Base-by-base conservation (phyloP, 2,888 invertebrate species). In the Pyrocoelia pectoralis region DNA sequence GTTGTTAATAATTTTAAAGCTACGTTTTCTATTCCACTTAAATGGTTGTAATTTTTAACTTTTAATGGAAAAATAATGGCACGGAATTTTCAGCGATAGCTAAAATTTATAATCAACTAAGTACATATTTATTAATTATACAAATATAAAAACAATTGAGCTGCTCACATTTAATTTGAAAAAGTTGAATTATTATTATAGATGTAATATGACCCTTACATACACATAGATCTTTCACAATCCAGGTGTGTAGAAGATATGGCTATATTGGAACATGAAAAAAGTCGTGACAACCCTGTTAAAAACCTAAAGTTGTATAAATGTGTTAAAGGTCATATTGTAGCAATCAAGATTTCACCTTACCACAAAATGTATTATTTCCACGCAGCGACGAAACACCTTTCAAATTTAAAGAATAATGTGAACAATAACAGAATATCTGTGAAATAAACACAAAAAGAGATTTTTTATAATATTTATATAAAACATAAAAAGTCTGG, bases 401-500 rank as follows among this genome's bases (percentile, higher is more conserved):
- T n/a, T 17, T 46, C 4, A 46, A n/a, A 17, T 14, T 18, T 48
- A 9, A 50, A 60, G 54, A 54, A 8, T 33, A 33, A 33, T n/a
- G 8, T 43, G 33, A 79, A 78, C 75, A 79, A 79, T 80, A 80
- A 81, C 80, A 80, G 79, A 78, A 80, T 79, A n/a, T 80, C 79
- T 80, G 80, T 80, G 79, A 81, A 81, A 80, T 79, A 79, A 80
- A 81, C 79, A 79, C 80, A 81, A 80, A 80, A 78, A 78, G 80
- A 81, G 80, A 81, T 80, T 80, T 73, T 80, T 73, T 75, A 61
- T 61, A 61, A 79, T 81, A 80, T 81, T 81, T 81, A 80, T 81
- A 81, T 80, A 81, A 81, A 82, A 81, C 80, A 81, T 80, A 81
- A 80, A 80, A 81, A 81, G 80, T 81, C 78, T 81, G 79, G 80